Base-by-base conservation (phyloP, 2,797 vertebrate species). In the Sitta carolinensis region DNA sequence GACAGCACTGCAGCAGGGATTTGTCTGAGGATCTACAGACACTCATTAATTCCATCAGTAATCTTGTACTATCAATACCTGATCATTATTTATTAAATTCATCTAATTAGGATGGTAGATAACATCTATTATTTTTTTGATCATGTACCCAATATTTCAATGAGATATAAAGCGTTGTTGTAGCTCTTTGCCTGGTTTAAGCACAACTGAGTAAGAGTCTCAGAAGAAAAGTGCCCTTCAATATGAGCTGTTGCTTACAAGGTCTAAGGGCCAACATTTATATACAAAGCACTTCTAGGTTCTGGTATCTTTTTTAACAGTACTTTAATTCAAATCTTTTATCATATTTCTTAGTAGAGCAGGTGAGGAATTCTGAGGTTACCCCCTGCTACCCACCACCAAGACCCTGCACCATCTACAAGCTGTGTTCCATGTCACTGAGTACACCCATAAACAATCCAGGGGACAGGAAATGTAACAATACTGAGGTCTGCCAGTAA, bases 61-160 rank as follows among this genome's bases (percentile, higher is more conserved):
- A 83, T 80, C 68, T 87, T 93, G 68, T 93, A 59, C 54, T 74
- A 77, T 84, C 92, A 78, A 72, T 89, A 51, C 13, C 47, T 4
- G 1, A 84, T 87, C 78, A 42, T 87, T 94, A 83, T 74, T 91
- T 94, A 83, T 91, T 87, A 85, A 64, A 63, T 84, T 79, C 4
- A 61, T 50, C 57, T 87, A 80, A 92, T 96, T 89, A 93, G 66
- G 32, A 62, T 48, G 14, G 40, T 29, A 87, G 68, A 58, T 77
- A 66, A 9, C 7, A 84, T 74, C 84, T 87, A 57, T 70, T 80
- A 50, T 62, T 94, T 94, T 23, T 83, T 93, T 74, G 26, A 68
- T 89, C 74, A 70, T 52, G 25, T 57, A 61, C 17, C 12, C 16
- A 67, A 21, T 42, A 54, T 67, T 93, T 77, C 1, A 0, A 26